These are phyloP conservation scores for Apostichopus parvimensis DNA, from an alignment of 35 echinoderm and acorn worm species.

Conservation along the genomic window DNA sequence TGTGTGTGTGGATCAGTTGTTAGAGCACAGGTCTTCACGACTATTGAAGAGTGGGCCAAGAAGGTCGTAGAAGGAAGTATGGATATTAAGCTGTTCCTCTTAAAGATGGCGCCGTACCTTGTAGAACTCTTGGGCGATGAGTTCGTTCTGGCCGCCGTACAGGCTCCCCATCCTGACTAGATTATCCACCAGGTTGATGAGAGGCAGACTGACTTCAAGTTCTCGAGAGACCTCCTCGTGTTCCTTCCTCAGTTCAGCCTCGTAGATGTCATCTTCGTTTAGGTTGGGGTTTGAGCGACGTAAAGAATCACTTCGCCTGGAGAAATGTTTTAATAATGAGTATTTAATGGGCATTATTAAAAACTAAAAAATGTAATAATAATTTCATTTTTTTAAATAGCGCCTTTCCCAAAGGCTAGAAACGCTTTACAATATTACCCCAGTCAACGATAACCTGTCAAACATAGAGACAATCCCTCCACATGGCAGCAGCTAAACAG, in stretches of 20 bases:
- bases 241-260: slow-evolving; percentile 71
- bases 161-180: slow-evolving; percentile 91
- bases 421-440: too few species aligned
- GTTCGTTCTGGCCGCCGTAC: slow-evolving; percentile 89
- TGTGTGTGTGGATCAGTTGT: too few species aligned
- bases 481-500: too few species aligned
- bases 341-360: too few species aligned
- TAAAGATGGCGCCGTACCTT: slow-evolving; percentile 47
- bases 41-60: too few species aligned
- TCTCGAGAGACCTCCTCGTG: slow-evolving; percentile 73
- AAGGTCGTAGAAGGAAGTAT: too few species aligned
- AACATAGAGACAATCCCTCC: too few species aligned
- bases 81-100: neutral
- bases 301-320: slow-evolving; percentile 54
- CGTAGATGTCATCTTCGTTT: slow-evolving; percentile 77
- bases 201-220: slow-evolving; percentile 81
- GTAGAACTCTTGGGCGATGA: slow-evolving; percentile 92
- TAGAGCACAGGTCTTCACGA: too few species aligned
- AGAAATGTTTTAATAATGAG: neutral
- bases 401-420: too few species aligned
- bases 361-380: too few species aligned
- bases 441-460: too few species aligned
- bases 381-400: too few species aligned
- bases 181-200: slow-evolving; percentile 92
- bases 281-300: slow-evolving; percentile 63